Evolutionary conservation across 2,797 vertebrate genomes (phyloP), one percentile per base, ranked within the genome.

Genomic region (Macrochelys suwanniensis): DNA sequence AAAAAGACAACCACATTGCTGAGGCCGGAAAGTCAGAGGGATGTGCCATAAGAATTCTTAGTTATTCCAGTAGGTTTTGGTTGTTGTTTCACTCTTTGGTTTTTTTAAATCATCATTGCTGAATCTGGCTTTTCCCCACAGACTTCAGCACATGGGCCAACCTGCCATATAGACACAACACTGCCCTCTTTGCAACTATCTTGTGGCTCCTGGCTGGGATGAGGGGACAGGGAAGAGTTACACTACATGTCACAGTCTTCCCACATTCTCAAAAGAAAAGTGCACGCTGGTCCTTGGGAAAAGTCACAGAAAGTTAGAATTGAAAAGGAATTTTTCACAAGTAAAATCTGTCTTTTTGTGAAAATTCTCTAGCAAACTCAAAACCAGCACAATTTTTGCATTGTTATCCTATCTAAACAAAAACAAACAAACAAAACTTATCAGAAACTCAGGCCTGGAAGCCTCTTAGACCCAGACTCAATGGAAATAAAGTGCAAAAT

Each of bases 21-120:
- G 85, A 74, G 80, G 80, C 56, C 79, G 86, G 61, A 89, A 96
- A 97, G 89, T 76, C 87, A 95, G 71, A 91, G 53, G 85, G 17
- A 89, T 76, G 57, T 95, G 42, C 80, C 37, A 59, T 86, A 37
- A 57, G 76, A 90, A 68, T 94, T 80, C 0, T 1, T 5, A 84
- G 78, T 50, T 90, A 50, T 23, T 94, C 37, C 31, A 85, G 61
- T 23, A 82, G 6, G 25, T 7, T 87, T 95, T 61, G 37, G 57
- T 74, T 65, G n/a, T 21, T 68, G 11, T 68, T 37, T 26, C 6
- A 47, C 13, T 76, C 65, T 19, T 26, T 47, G 4, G 7, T 45
- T 45, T 47, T 61, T 76, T 26, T 37, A 45, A 45, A 76, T 74
- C 42, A 37, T 47, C 71, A 76, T 45, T 76, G 21, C 45, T 45